These are phyloP conservation scores for Pomatostomus ruficeps DNA, from an alignment of 2,113 vertebrate genomes.

Conservation along the genomic window DNA sequence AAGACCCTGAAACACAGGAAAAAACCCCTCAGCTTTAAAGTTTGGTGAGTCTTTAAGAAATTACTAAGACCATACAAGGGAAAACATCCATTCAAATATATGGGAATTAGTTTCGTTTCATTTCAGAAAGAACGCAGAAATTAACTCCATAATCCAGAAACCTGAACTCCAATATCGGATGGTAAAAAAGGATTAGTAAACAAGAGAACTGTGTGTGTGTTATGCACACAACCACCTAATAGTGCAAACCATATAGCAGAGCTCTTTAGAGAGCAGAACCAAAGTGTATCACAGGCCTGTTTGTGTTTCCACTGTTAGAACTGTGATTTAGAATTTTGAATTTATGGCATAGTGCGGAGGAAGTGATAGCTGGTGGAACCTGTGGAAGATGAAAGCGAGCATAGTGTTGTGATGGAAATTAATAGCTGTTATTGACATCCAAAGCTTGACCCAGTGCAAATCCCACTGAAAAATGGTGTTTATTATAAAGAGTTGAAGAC, in stretches of 20 bases:
- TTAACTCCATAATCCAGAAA: background rate
- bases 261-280: background rate
- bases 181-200: background rate
- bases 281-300: background rate
- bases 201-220: accelerated
- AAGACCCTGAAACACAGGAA: background rate
- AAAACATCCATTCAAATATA: background rate
- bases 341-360: accelerated
- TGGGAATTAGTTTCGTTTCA: background rate
- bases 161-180: background rate
- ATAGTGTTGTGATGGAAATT: background rate
- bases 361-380: background rate
- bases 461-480: background rate
- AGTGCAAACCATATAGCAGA: background rate
- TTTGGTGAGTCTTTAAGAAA: background rate
- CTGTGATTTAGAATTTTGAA: background rate
- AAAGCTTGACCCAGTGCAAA: background rate
- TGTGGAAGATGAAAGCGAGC: background rate
- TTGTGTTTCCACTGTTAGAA: background rate
- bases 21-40: accelerated
- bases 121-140: background rate
- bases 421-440: background rate
- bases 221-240: background rate
- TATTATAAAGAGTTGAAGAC: background rate
- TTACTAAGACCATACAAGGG: background rate